Evolutionary conservation across 2,888 invertebrate species (phyloP).

Genomic region (Andrena trimmerana): DNA sequence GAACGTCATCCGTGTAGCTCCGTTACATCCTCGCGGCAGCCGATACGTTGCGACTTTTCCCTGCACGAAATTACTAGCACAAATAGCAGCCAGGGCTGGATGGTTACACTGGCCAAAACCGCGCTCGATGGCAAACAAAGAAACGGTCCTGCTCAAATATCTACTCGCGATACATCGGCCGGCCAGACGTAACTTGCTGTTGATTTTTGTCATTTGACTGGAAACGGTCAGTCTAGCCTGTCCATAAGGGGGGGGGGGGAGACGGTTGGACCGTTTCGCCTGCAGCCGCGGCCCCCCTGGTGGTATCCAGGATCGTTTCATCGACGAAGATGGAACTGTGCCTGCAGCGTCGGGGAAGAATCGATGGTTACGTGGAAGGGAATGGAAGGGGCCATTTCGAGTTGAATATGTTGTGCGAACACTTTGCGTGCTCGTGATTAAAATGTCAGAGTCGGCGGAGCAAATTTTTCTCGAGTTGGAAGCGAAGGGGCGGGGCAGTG

Average conservation of each 20-base stretch:
- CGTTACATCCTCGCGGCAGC: constrained; percentile 43
- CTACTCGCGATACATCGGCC: constrained; percentile 67
- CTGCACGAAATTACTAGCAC: constrained; percentile 68
- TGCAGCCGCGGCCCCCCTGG: too few species aligned
- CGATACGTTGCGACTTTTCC: constrained; percentile 59
- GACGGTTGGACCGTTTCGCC: constrained; percentile 3
- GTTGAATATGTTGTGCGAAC: too few species aligned
- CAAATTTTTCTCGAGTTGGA: too few species aligned
- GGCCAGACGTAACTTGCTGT: constrained; percentile 68
- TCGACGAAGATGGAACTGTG: too few species aligned
- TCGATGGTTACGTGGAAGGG: too few species aligned
- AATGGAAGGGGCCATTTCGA: too few species aligned
- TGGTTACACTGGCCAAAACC: constrained; percentile 64
- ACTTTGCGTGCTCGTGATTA: too few species aligned
- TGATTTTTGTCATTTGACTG: constrained; percentile 79
- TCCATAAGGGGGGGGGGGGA: constrained; percentile 8
- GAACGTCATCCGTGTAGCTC: constrained; percentile 43
- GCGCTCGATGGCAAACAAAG: constrained; percentile 70
- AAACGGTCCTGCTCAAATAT: constrained; percentile 78
- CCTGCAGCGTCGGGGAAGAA: too few species aligned
- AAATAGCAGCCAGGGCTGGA: constrained; percentile 66
- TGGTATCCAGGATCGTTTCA: background rate
- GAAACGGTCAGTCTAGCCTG: constrained; percentile 50
- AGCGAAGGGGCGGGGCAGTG: too few species aligned
- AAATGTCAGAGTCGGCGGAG: too few species aligned